Evolutionary conservation across 2,888 invertebrate genomes (phyloP).

Genomic region (Clivina fossor): DNA sequence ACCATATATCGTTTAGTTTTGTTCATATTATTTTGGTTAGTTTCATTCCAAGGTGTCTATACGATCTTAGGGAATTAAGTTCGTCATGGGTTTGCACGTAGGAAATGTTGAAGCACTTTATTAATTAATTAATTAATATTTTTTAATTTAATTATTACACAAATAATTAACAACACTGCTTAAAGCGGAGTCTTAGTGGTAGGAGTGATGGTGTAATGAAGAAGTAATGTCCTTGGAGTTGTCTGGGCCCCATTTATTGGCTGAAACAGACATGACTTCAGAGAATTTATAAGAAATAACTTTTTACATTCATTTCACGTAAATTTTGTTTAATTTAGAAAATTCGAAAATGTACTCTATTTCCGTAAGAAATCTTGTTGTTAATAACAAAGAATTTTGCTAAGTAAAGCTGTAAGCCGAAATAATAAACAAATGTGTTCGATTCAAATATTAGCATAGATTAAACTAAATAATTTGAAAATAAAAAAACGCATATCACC

Average conservation of each 20-base stretch:
- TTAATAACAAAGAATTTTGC: no score
- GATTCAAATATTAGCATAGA: no score
- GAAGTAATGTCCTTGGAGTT: conserved; percentile 26
- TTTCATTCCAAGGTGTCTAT: neutral
- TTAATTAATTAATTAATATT: neutral
- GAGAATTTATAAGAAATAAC: no score
- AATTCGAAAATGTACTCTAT: no score
- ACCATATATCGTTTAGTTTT: conserved; percentile 42
- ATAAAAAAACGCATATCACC: no score
- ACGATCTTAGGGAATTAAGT: conserved; percentile 10
- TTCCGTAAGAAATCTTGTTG: no score
- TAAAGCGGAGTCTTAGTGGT: conserved; percentile 31
- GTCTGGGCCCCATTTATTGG: conserved; percentile 35
- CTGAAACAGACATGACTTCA: conserved; percentile 27
- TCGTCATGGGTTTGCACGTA: neutral
- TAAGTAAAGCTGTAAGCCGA: no score
- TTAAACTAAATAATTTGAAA: no score
- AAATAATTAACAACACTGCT: conserved; percentile 34
- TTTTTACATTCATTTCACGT: no score
- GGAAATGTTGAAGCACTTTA: conserved; percentile 29
- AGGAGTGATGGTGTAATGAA: conserved; percentile 27
- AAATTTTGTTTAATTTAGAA: no score
- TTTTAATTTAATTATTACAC: conserved; percentile 27
- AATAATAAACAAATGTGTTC: no score
- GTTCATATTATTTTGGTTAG: conserved; percentile 1